phyloP scores from a whole-genome alignment of 2,113 vertebrate genomes.

The Pseudorectes ferrugineus region DNA sequence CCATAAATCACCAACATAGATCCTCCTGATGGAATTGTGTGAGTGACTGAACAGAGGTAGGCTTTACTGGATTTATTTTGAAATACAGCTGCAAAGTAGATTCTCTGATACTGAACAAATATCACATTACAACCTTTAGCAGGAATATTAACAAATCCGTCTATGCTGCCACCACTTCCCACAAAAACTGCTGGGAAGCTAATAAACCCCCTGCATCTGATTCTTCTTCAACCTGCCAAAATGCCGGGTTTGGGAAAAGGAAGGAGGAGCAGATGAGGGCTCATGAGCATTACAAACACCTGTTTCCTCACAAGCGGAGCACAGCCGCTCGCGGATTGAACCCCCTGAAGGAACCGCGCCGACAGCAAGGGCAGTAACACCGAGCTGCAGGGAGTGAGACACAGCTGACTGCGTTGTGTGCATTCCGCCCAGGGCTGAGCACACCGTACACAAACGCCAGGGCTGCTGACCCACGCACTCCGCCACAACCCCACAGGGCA shows the following conservation, averaged over 20 bases:
- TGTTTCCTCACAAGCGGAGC: too few species aligned
- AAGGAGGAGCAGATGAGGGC: accelerated
- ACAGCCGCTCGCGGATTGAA: accelerated
- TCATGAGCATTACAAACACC: accelerated
- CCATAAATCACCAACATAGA: not conserved
- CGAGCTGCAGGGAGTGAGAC: accelerated
- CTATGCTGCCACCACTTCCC: not conserved
- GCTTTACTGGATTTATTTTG: not conserved
- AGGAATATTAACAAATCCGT: not conserved
- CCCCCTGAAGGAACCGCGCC: accelerated
- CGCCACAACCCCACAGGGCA: accelerated
- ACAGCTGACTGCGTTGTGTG: accelerated
- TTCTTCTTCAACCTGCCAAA: not conserved
- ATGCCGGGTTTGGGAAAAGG: too few species aligned
- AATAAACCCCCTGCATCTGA: accelerated
- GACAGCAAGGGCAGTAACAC: accelerated
- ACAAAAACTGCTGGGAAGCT: not conserved
- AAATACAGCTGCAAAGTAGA: not conserved
- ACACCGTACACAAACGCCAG: accelerated
- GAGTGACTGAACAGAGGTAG: accelerated
- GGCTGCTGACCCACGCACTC: too few species aligned
- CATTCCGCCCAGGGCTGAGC: not conserved
- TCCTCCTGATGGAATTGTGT: accelerated
- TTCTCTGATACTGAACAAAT: not conserved
- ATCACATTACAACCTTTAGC: not conserved